Evolutionary conservation across 1,140 invertebrate species (phyloP).

Genomic region (Holotrichia oblita): DNA sequence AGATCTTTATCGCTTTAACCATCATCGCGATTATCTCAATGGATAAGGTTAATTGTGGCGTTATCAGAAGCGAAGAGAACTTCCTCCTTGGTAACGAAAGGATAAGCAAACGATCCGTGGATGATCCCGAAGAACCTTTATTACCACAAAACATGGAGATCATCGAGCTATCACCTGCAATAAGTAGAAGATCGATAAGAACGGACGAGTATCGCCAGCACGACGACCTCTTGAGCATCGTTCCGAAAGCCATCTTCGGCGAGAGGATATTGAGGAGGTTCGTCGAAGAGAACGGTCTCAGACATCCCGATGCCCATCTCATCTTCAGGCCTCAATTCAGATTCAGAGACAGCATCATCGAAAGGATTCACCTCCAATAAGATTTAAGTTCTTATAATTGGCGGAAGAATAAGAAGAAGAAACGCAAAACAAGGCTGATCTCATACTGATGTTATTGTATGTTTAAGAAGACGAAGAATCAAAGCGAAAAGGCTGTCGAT

Average conservation of each 20-base stretch:
- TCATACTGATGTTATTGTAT: neutral
- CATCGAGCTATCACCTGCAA: neutral
- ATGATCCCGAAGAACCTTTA: neutral
- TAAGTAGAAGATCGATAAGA: constrained; percentile 14
- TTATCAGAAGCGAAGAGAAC: neutral
- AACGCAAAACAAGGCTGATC: neutral
- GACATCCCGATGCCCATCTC: neutral
- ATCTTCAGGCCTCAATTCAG: constrained; percentile 13
- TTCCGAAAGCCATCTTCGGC: constrained; percentile 25
- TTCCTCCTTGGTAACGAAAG: constrained; percentile 1
- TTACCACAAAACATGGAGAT: too few relatives aligned
- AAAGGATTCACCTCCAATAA: neutral
- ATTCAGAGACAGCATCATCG: neutral
- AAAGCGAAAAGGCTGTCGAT: constrained; percentile 10
- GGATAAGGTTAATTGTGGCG: neutral
- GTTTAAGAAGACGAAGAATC: neutral
- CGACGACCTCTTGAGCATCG: constrained; percentile 21
- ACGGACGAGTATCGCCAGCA: constrained; percentile 23
- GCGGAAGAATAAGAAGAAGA: too few relatives aligned
- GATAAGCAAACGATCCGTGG: constrained; percentile 25
- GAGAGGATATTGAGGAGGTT: constrained; percentile 19
- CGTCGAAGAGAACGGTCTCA: constrained; percentile 16
- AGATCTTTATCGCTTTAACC: neutral
- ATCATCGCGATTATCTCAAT: constrained; percentile 13
- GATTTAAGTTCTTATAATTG: too few relatives aligned